Evolutionary conservation across 2,888 invertebrate genomes (phyloP).

Genomic region (Cantharis lateralis): DNA sequence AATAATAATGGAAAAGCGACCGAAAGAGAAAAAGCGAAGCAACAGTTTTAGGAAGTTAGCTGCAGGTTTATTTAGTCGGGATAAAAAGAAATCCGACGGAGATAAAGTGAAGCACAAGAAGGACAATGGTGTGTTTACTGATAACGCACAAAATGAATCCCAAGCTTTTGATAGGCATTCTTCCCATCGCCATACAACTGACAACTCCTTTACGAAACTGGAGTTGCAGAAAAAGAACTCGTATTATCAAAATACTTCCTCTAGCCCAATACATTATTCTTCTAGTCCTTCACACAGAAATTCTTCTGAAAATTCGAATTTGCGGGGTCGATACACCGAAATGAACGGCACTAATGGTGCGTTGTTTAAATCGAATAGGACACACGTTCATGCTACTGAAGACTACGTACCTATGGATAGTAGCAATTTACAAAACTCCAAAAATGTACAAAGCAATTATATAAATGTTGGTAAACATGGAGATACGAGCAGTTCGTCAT

Average conservation of each 20-base stretch:
- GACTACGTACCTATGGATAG: conserved; percentile 47
- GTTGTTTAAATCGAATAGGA: conserved; percentile 7
- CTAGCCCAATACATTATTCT: neutral
- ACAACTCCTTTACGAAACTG: conserved; percentile 15
- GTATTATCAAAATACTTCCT: neutral
- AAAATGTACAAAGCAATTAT: conserved; percentile 35
- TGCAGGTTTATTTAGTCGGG: conserved; percentile 46
- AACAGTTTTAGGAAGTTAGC: conserved; percentile 49
- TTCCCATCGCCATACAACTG: conserved; percentile 43
- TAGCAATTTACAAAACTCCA: conserved; percentile 8
- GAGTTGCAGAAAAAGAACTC: conserved; percentile 1
- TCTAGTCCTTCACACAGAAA: conserved; percentile 1
- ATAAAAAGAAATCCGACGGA: conserved; percentile 52
- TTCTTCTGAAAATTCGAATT: neutral
- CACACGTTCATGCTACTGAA: conserved; percentile 15
- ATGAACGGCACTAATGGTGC: conserved; percentile 9
- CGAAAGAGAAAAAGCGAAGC: conserved; percentile 50
- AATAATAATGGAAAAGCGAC: conserved; percentile 48
- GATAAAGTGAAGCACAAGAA: conserved; percentile 40
- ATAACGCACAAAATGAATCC: conserved; percentile 50
- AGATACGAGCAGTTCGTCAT: conserved; percentile 52
- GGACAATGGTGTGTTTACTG: conserved; percentile 44
- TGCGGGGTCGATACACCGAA: conserved; percentile 16
- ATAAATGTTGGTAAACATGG: conserved; percentile 48
- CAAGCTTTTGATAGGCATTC: conserved; percentile 45